Conservation (phyloP, 2,113 vertebrate species). For the Lepidothrix coronata region DNA sequence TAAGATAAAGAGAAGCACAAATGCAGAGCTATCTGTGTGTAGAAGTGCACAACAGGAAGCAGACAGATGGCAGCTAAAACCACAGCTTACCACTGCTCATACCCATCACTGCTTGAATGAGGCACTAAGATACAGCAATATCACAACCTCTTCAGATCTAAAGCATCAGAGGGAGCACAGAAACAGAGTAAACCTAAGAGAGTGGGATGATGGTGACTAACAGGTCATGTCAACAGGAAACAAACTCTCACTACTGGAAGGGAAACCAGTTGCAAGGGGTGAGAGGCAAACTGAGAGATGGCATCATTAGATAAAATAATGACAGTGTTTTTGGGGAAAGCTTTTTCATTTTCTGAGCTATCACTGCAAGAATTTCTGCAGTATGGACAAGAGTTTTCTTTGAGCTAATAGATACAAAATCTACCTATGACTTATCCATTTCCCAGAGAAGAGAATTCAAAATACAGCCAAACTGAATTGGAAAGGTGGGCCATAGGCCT, state of each 20-base stretch:
- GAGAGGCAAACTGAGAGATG: neutral
- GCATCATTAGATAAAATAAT: neutral
- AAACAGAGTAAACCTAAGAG: neutral
- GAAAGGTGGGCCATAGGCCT: neutral
- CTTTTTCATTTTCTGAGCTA: neutral
- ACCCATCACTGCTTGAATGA: neutral
- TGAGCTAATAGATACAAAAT: neutral
- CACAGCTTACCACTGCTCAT: neutral
- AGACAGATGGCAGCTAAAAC: neutral
- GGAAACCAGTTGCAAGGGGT: neutral
- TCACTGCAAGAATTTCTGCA: neutral
- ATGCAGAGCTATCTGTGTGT: neutral
- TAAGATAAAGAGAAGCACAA: neutral
- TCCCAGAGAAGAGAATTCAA: neutral
- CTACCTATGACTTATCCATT: neutral
- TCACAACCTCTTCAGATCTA: rapidly evolving
- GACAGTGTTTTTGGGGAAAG: neutral
- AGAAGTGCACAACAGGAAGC: neutral
- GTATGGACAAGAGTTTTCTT: neutral
- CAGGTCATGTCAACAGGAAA: neutral
- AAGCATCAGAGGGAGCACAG: neutral
- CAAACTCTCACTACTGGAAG: neutral
- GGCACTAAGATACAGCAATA: neutral
- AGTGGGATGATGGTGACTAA: neutral
- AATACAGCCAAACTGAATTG: neutral